Base-by-base conservation (phyloP, 2,888 invertebrate species). In the Anarsia innoxiella region DNA sequence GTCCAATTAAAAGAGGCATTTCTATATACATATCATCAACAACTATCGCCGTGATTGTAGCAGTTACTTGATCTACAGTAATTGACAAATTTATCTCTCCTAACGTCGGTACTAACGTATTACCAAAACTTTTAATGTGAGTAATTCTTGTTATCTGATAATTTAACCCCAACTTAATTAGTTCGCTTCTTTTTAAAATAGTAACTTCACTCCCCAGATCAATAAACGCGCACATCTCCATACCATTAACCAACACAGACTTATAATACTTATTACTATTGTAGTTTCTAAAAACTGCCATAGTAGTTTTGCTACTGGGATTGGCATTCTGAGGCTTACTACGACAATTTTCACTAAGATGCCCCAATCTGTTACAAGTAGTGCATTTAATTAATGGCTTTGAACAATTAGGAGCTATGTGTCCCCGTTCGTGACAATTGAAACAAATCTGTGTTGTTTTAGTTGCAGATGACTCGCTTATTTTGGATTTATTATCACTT, bases 81-180 rank as follows among this genome's bases (percentile, higher is more conserved):
- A 31, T 15, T 2, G 8, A 6, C 12, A 31, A 16, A 5, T 12
- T 15, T 15, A 16, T 12, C n/a, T 31, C 31, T 3, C 16, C 31
- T 11, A 31, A 15, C 3, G 31, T 31, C 4, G 31, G 31, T 31
- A 31, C 10, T 10, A 31, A 31, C 3, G 14, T 10, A n/a, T 31
- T 31, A 16, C 31, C 31, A 15, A 31, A 31, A 31, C 31, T 9
- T 31, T 16, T 15, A n/a, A 31, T 12, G 10, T 10, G 11, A n/a
- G 14, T 31, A 3, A 31, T 16, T 3, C n/a, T 15, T n/a, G 15
- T 15, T 3, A 16, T 2, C 10, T 31, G 16, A 4, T 6, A 9
- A n/a, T 2, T 31, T 4, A 31, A 11, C 8, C n/a, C 31, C 16
- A 31, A 15, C 9, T 14, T 6, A n/a, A 11, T 2, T 8, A 26